Evolutionary conservation across 2,113 vertebrate species (phyloP).

Genomic region (Hepsetus odoe): DNA sequence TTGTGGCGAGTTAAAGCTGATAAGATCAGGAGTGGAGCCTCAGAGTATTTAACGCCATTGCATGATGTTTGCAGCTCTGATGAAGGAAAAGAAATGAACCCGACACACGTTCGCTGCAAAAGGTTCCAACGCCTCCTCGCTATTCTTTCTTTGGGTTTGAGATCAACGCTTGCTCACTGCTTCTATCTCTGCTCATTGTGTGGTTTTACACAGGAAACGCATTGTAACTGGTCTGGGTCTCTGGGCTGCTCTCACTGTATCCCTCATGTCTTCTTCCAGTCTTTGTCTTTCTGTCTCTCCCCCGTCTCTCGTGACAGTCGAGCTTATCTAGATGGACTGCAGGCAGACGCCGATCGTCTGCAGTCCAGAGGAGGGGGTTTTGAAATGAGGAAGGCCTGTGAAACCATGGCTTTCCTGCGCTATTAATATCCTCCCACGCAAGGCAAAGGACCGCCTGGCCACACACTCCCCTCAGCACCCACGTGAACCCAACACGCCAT

Average conservation of each 20-base stretch:
- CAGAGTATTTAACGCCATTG: no score
- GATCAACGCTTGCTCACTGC: no score
- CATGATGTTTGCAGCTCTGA: no score
- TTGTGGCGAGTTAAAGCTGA: no score
- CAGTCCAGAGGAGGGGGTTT: not conserved
- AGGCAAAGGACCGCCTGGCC: slow-evolving; percentile 15
- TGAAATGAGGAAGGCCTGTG: slow-evolving; percentile 49
- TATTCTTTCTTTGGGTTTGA: not conserved
- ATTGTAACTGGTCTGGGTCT: slow-evolving; percentile 19
- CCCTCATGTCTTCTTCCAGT: not conserved
- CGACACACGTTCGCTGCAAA: no score
- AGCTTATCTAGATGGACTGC: slow-evolving; percentile 31
- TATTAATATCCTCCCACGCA: slow-evolving; percentile 56
- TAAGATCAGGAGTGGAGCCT: no score
- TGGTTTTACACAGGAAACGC: slow-evolving; percentile 41
- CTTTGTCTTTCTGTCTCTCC: slow-evolving; percentile 43
- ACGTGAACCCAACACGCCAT: not conserved
- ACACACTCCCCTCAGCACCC: slow-evolving; percentile 13
- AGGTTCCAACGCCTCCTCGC: rapidly evolving
- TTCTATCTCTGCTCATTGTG: not conserved
- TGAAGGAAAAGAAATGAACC: no score
- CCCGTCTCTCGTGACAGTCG: slow-evolving; percentile 32
- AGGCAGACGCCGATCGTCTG: slow-evolving; percentile 37
- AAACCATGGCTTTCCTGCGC: slow-evolving; percentile 27
- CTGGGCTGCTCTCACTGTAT: not conserved